Evolutionary conservation across 2,113 vertebrate species (phyloP), one percentile per base, ranked within the genome.

Genomic region (Sinocyclocheilus maitianheensis): DNA sequence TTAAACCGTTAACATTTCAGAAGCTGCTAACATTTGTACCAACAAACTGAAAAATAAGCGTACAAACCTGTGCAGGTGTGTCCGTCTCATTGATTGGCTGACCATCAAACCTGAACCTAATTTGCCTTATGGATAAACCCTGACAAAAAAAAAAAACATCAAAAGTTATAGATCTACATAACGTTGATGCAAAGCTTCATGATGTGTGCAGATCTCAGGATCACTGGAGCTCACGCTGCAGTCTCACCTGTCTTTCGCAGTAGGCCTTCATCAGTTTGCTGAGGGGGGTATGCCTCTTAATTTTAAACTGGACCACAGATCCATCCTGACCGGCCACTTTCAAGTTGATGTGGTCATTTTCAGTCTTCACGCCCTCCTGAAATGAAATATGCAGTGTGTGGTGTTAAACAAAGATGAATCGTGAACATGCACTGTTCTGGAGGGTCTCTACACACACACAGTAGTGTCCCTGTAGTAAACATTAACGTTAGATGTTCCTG

Each of bases 181-280:
- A 26, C 26, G 26, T 26, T 26, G 26, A 26, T 26, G 26, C 26
- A 26, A 26, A 26, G 26, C 16, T 10, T 62, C 1, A 40, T 0
- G 2, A 0, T 18, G 75, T 37, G 34, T 9, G 4, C 20, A 80
- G 77, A 62, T 14, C 2, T 43, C 76, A 24, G 53, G 10, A 4
- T 22, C 1, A 9, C 24, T 0, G 74, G 3, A 60, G 16, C 37
- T 80, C 14, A 30, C 11, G 37, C 13, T 30, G 10, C 0, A 22
- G 9, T n/a, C 16, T 67, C 86, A 97, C 98, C 97, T 98, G 97
- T 91, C 97, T 94, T 95, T 97, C 97, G 77, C 98, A 98, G 93
- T 97, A 97, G 0, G 96, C 97, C 93, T 97, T 97, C 98, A 99
- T 98, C 85, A 98, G 94, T 95, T 97, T 98, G 95, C 95, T 96